phyloP scores from a whole-genome alignment of 2,888 invertebrate species.

The Drosophila flavopinicola region DNA sequence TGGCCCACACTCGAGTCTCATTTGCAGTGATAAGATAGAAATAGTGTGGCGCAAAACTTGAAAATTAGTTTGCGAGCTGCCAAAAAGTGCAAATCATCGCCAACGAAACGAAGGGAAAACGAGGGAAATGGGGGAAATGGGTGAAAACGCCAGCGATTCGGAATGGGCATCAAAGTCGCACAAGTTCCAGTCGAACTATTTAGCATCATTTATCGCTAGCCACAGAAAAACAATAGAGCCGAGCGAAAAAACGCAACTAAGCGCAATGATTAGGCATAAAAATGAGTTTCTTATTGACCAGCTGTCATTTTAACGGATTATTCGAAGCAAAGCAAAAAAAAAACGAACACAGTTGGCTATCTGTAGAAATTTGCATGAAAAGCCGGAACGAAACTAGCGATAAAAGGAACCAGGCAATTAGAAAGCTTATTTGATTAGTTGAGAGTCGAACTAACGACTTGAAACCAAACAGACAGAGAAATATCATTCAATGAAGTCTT shows the following conservation, averaged over 20 bases:
- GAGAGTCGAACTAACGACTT: too few relatives aligned
- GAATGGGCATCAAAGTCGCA: constrained; percentile 15
- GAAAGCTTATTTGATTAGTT: constrained; percentile 2
- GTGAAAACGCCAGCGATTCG: neutral
- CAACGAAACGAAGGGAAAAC: neutral
- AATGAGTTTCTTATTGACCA: constrained; percentile 1
- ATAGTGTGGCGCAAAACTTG: constrained; percentile 7
- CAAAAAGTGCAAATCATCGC: constrained; percentile 43
- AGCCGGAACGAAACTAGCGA: neutral
- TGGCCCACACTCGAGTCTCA: neutral
- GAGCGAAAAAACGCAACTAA: constrained; percentile 3
- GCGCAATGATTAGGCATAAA: constrained; percentile 30
- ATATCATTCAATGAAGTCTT: too few relatives aligned
- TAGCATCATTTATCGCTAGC: constrained; percentile 69
- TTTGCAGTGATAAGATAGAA: constrained; percentile 45
- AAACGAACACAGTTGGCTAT: neutral
- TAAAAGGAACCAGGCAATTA: neutral
- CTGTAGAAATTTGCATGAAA: constrained; percentile 4
- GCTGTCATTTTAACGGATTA: neutral
- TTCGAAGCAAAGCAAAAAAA: neutral
- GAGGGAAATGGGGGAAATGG: neutral
- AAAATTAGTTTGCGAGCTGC: constrained; percentile 42
- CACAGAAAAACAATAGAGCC: constrained; percentile 30
- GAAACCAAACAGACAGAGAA: too few relatives aligned
- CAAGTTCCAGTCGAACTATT: constrained; percentile 55